Conservation (phyloP, 2,888 invertebrate genomes). For the Salpingus planirostris region DNA sequence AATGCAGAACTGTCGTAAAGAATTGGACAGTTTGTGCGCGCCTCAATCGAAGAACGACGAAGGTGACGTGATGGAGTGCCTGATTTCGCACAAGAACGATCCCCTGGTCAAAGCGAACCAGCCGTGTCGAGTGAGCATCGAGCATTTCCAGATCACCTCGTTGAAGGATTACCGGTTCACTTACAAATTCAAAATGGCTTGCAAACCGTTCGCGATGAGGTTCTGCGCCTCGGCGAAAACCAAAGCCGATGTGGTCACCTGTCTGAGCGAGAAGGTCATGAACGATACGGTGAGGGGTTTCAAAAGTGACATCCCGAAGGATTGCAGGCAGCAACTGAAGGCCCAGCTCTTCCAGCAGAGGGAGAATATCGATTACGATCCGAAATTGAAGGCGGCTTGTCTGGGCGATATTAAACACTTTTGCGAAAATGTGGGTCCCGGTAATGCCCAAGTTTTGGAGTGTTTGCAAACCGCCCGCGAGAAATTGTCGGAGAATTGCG, state of each 20-base stretch:
- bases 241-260: conserved; percentile 73
- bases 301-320: conserved; percentile 73
- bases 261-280: conserved; percentile 82
- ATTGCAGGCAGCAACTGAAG: conserved; percentile 84
- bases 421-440: conserved; percentile 61
- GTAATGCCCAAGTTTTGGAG: conserved; percentile 63
- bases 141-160: conserved; percentile 93
- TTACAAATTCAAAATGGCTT: conserved; percentile 90
- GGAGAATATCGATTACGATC: conserved; percentile 81
- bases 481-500: conserved; percentile 60
- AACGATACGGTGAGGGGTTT: conserved; percentile 74
- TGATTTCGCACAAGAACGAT: conserved; percentile 86
- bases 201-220: conserved; percentile 67
- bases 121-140: conserved; percentile 88
- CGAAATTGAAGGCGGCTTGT: conserved; percentile 75
- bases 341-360: conserved; percentile 87
- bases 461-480: conserved; percentile 59
- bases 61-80: conserved; percentile 88
- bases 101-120: conserved; percentile 65
- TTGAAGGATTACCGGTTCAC: conserved; percentile 90
- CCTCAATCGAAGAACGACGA: conserved; percentile 65
- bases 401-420: conserved; percentile 63
- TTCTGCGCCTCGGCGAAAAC: conserved; percentile 62
- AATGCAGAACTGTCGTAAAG: conserved; percentile 68
- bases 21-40: conserved; percentile 70